Base-by-base conservation (phyloP, 2,888 invertebrate genomes). In the Mayetiola destructor region DNA sequence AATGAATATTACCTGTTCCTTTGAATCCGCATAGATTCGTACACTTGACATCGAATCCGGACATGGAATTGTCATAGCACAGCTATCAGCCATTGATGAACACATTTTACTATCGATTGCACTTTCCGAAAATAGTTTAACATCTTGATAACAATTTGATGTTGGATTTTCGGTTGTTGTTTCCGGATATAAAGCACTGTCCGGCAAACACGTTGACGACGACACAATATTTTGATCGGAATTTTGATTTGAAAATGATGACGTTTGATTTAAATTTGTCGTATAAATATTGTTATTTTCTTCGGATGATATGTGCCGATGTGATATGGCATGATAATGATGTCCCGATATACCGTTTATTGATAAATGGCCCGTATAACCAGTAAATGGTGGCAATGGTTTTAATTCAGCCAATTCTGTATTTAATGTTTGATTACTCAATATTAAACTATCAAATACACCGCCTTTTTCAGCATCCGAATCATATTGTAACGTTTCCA, bases 271-370 rank as follows among this genome's bases (percentile, higher is more conserved):
- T 12, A 48, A 27, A 27, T 48, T 48, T 48, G 48, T 48, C 5
- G 48, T 48, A 23, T 48, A 27, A 27, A 80, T 79, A 71, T 80
- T 87, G 73, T 81, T 85, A 72, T 80, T 85, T 68, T 85, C 84
- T 65, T 84, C 84, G 3, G 83, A 82, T 55, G 83, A 75, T n/a
- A 48, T 48, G n/a, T 48, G 48, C 58, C 84, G 76, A 68, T 84
- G 83, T 1, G 88, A 87, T 68, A 89, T 88, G 63, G 88, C 84
- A 69, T 89, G 88, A 69, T 85, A 89, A 68, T 89, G 89, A 68
- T 88, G 88, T 1, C 89, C 89, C 56, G 87, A 85, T 65, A 89
- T 88, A 57, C 88, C 88, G 72, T 89, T 89, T 70, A 89, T 89
- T 63, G 87, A 87, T 59, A 90, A 74, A 65, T 89, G 87, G 1